These are phyloP conservation scores for Climacteris rufus DNA, from an alignment of 2,113 vertebrate genomes.

Conservation along the genomic window DNA sequence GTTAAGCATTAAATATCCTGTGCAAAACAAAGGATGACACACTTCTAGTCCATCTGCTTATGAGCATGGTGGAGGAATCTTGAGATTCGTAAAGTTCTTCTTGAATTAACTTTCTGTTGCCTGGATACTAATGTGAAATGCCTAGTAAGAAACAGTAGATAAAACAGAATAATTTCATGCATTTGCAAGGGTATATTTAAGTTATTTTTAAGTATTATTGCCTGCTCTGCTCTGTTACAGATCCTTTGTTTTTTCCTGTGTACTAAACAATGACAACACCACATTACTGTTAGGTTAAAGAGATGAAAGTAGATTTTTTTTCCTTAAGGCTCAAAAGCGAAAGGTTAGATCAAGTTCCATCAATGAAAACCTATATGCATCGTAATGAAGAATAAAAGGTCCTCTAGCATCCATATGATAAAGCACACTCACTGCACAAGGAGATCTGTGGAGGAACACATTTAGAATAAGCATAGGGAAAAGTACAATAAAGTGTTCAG, in stretches of 20 bases:
- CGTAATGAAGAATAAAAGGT: background rate
- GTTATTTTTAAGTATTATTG: conserved; percentile 39
- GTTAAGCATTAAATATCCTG: background rate
- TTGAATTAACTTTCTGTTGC: conserved; percentile 42
- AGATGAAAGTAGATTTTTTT: background rate
- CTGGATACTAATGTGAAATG: conserved; percentile 8
- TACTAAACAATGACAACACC: background rate
- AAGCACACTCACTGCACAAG: background rate
- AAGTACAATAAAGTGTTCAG: background rate
- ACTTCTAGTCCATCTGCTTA: background rate
- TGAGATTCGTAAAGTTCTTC: background rate
- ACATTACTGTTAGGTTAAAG: background rate
- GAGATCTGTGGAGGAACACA: background rate
- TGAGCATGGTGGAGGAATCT: background rate
- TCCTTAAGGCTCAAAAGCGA: background rate
- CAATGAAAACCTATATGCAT: background rate
- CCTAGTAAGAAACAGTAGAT: background rate
- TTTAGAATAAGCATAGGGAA: background rate
- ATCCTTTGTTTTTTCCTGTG: background rate
- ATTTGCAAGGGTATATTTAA: background rate
- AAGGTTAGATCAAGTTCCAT: background rate
- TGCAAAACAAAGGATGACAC: background rate
- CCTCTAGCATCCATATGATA: background rate
- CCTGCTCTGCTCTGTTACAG: background rate
- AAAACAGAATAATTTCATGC: background rate